phyloP scores from a whole-genome alignment of 2,113 vertebrate genomes.

The Pelvicachromis taeniatus region DNA sequence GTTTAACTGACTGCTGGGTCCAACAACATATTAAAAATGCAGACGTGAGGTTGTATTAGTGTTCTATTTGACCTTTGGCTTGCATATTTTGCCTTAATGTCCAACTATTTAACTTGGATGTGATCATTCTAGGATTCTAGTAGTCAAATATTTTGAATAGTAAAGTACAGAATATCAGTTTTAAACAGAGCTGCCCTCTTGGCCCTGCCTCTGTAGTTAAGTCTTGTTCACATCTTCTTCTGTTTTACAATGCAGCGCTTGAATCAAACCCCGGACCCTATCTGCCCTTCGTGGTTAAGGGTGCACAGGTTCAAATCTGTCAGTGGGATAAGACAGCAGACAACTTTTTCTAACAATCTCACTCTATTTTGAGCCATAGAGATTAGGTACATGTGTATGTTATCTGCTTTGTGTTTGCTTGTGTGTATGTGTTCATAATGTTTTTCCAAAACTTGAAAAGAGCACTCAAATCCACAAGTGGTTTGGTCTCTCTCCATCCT shows the following conservation, averaged over 20 bases:
- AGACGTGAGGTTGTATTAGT: background rate
- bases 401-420: background rate
- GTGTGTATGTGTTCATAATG: background rate
- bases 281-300: conserved; percentile 1
- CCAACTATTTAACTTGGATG: background rate
- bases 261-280: background rate
- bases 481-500: conserved; percentile 19
- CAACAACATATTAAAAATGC: background rate
- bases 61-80: background rate
- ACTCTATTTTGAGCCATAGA: background rate
- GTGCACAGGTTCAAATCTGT: conserved; percentile 7
- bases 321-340: conserved; percentile 7
- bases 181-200: conserved; percentile 6
- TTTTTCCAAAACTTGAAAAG: background rate
- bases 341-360: background rate
- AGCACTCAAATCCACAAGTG: background rate
- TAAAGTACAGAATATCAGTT: background rate
- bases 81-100: background rate
- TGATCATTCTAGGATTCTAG: background rate
- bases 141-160: background rate
- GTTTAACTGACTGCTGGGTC: background rate
- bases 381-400: background rate
- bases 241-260: conserved; percentile 13
- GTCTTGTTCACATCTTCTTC: conserved; percentile 19
- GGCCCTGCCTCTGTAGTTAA: background rate